These are phyloP conservation scores for Zophobas atratus DNA, from an alignment of 1,140 invertebrate genomes.

Conservation along the genomic window DNA sequence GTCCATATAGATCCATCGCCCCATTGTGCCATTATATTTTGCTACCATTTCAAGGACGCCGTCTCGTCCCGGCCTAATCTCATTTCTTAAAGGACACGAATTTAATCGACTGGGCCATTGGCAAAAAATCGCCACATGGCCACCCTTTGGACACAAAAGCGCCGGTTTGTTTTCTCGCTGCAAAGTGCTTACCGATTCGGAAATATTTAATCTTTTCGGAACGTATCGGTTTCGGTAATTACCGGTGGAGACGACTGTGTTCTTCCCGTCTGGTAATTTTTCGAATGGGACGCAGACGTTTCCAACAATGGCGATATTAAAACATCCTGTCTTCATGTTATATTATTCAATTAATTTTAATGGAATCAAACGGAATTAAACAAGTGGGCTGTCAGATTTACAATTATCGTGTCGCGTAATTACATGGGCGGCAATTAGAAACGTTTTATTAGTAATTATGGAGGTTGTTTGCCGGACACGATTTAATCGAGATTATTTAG, in stretches of 20 bases:
- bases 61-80: constrained; percentile 9
- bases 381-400: constrained; percentile 55
- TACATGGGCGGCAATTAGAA: constrained; percentile 26
- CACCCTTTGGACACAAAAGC: constrained; percentile 1
- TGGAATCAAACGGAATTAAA: constrained; percentile 47
- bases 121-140: background rate
- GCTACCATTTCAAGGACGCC: constrained; percentile 34
- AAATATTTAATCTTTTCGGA: constrained; percentile 43
- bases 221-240: constrained; percentile 30
- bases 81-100: constrained; percentile 39
- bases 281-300: background rate
- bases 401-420: constrained; percentile 43
- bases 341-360: constrained; percentile 55
- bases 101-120: constrained; percentile 20
- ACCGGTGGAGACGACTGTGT: constrained; percentile 11
- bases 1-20: constrained; percentile 16
- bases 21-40: constrained; percentile 22
- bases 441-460: constrained; percentile 16
- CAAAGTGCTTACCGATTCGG: constrained; percentile 36
- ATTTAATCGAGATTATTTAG: too few relatives aligned
- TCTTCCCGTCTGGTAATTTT: constrained; percentile 38
- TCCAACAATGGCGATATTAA: constrained; percentile 43
- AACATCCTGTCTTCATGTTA: constrained; percentile 50
- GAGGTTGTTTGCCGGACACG: background rate
- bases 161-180: background rate